Percentiles rank a stretch among this genome's conserved stretches.
Conservation (phyloP, 2,888 invertebrate species). For the Helobdella robusta region DNA sequence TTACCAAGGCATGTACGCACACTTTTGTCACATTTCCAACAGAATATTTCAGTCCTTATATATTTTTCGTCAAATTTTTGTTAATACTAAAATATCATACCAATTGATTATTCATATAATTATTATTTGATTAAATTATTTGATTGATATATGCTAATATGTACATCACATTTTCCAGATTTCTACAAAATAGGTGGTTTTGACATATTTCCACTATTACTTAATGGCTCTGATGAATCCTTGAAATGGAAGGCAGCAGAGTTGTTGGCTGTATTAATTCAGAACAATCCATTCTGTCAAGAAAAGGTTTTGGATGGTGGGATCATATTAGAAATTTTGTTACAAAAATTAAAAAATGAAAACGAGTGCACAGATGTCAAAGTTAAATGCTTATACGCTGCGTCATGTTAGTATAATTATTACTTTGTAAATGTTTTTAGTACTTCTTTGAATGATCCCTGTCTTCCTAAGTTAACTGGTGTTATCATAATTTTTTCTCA, state of each 20-base stretch:
- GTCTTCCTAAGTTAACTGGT: too few relatives aligned
- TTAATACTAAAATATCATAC: too few relatives aligned
- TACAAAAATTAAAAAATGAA: constrained; percentile 57
- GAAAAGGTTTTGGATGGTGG: constrained; percentile 56
- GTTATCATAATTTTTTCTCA: too few relatives aligned
- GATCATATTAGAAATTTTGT: constrained; percentile 49
- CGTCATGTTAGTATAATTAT: constrained; percentile 61
- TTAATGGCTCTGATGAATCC: constrained; percentile 57
- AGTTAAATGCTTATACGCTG: constrained; percentile 65
- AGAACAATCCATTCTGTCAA: constrained; percentile 78
- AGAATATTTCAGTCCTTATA: too few relatives aligned
- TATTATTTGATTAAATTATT: too few relatives aligned
- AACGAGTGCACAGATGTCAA: constrained; percentile 57
- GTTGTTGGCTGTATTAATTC: constrained; percentile 67
- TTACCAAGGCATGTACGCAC: too few relatives aligned
- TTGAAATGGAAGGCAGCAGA: constrained; percentile 61
- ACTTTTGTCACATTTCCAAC: too few relatives aligned
- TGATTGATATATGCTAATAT: too few relatives aligned
- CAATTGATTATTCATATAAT: too few relatives aligned
- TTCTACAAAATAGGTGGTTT: constrained; percentile 77
- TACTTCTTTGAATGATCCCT: too few relatives aligned
- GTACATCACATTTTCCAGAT: constrained; percentile 53
- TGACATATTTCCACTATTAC: constrained; percentile 60
- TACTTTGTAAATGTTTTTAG: too few relatives aligned
- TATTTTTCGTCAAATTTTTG: too few relatives aligned